Evolutionary conservation across 2,888 invertebrate species (phyloP), one percentile per base, ranked within the genome.

Genomic region (Tachina fera): DNA sequence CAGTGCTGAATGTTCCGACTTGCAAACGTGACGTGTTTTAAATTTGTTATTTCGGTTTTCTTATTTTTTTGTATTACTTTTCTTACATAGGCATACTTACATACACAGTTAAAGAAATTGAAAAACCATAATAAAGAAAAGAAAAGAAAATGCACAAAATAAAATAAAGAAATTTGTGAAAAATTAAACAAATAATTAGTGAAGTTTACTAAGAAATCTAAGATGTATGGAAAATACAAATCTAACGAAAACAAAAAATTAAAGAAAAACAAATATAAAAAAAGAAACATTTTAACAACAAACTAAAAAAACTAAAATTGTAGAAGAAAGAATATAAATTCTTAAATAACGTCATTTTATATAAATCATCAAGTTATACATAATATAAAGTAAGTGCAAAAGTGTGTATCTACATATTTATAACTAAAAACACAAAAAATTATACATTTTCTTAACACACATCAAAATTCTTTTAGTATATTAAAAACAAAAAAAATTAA

Each of bases 1-100:
- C 83, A 86, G 86, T 86, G 83, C 86, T 83, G 83, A 86, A 83
- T 79, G 86, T 72, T 86, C 83, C 86, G 86, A 83, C 79, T 83
- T 79, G 79, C 75, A 83, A 86, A 86, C 76, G 86, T 86, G 86
- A 86, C 86, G 83, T 86, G 86, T 86, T 79, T 86, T 85, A 41
- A 79, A 65, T 65, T 22, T 82, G 76, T 79, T 58, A 43, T 78
- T 78, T 71, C 16, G 43, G 61, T n/a, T 78, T 68, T 68, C 56
- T 3, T 16, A 49, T n/a, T 22, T 14, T 68, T 77, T 16, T 45
- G 53, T 11, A 31, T 58, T 68, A 14, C 31, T 70, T 39, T 49
- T 72, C 60, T 47, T 47, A 47, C 47, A 45, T 22, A 58, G 10
- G 1, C 71, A 58, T 47, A 22, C 9, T 10, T n/a, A 9, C 71